Conservation (phyloP, 2,113 vertebrate genomes). For the Romanogobio albipinnatus region DNA sequence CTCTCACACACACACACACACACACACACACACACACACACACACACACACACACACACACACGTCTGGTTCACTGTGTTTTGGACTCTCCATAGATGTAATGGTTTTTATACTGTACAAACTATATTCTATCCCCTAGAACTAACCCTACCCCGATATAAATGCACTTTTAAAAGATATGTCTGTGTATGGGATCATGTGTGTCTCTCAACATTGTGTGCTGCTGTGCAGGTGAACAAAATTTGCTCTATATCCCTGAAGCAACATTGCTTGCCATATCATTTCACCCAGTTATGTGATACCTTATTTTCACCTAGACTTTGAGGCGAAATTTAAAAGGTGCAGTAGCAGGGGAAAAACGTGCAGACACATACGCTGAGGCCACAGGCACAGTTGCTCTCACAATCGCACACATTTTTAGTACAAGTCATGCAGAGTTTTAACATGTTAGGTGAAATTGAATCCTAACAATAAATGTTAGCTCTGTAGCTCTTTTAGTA, state of each 20-base stretch:
- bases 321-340: conserved; percentile 13
- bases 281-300: neutral
- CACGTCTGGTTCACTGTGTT: too few species aligned
- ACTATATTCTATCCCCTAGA: too few species aligned
- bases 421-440: neutral
- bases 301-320: conserved; percentile 7
- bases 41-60: too few species aligned
- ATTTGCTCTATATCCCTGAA: neutral
- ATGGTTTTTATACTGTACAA: too few species aligned
- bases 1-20: too few species aligned
- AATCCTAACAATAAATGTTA: neutral
- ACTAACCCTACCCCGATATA: too few species aligned
- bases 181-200: neutral
- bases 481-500: too few species aligned
- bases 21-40: too few species aligned
- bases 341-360: neutral
- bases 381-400: neutral
- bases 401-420: neutral
- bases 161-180: neutral
- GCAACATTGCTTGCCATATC: conserved; percentile 34
- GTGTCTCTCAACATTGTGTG: neutral
- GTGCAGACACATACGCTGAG: neutral
- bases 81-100: too few species aligned
- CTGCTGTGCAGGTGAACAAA: conserved; percentile 12
- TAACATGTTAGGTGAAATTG: neutral